Evolutionary conservation across 1,140 invertebrate species (phyloP).

Genomic region (Calephelis nemesis): DNA sequence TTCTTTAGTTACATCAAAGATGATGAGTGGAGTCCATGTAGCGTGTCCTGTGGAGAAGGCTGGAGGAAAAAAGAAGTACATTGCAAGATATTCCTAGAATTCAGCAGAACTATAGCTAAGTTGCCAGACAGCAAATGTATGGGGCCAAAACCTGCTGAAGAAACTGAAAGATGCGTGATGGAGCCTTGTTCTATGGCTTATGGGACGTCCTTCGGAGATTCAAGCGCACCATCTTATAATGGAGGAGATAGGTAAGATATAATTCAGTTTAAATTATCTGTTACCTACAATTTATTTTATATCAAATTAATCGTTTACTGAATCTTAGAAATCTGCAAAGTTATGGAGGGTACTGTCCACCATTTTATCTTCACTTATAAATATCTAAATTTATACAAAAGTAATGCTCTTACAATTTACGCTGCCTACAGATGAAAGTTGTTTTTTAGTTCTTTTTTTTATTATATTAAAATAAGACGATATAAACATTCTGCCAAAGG

Average conservation of each 20-base stretch:
- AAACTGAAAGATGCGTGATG: conserved; percentile 88
- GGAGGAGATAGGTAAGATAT: conserved; percentile 57
- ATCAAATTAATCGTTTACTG: no score
- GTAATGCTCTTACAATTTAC: no score
- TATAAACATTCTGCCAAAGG: no score
- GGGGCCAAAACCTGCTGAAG: conserved; percentile 89
- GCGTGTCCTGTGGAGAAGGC: conserved; percentile 93
- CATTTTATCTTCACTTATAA: no score
- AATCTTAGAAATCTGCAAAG: no score
- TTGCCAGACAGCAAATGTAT: conserved; percentile 93
- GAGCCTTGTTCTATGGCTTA: conserved; percentile 86
- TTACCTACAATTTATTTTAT: no score
- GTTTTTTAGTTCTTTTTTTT: no score
- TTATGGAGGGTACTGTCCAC: no score
- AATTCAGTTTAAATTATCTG: no score
- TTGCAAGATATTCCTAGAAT: conserved; percentile 96
- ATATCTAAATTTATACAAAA: no score
- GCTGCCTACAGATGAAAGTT: no score
- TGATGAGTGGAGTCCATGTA: conserved; percentile 92
- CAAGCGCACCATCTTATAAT: conserved; percentile 75
- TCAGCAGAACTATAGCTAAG: conserved; percentile 90
- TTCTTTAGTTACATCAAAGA: conserved; percentile 80
- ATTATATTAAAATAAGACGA: no score
- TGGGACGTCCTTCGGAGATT: conserved; percentile 82
- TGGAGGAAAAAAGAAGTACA: conserved; percentile 88